Percentiles rank a stretch among this genome's conserved stretches.
These are phyloP conservation scores for Ptychochromis oligacanthus DNA, from an alignment of 2,113 vertebrate genomes.

Conservation along the genomic window DNA sequence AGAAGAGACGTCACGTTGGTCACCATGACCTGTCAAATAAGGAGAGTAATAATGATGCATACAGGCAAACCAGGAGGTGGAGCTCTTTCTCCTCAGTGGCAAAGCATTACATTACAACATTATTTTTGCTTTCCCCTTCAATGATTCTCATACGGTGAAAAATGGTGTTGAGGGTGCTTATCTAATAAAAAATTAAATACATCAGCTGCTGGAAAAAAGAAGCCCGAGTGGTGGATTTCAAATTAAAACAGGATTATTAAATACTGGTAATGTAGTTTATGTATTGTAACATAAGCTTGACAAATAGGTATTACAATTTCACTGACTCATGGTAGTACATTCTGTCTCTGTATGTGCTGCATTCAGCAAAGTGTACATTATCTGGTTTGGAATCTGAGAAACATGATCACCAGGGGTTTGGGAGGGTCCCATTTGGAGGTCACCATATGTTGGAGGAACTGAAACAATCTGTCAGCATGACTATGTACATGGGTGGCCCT, in stretches of 20 bases:
- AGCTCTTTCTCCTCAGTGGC: slow-evolving; percentile 44
- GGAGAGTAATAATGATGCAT: slow-evolving; percentile 17
- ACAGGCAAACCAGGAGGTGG: slow-evolving; percentile 62
- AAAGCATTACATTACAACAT: neutral
- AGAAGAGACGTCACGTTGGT: slow-evolving; percentile 98
- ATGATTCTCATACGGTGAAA: slow-evolving; percentile 6
- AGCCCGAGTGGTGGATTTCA: neutral
- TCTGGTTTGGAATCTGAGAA: slow-evolving; percentile 54
- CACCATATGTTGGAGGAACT: slow-evolving; percentile 71
- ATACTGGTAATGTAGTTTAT: neutral
- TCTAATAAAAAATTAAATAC: slow-evolving; percentile 14
- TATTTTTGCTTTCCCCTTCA: neutral
- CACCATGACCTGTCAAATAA: slow-evolving; percentile 91
- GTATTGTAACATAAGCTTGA: neutral
- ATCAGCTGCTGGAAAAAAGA: neutral
- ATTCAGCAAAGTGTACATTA: slow-evolving; percentile 19
- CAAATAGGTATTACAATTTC: neutral
- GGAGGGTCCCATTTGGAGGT: slow-evolving; percentile 44
- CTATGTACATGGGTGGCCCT: slow-evolving; percentile 61
- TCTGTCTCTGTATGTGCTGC: neutral
- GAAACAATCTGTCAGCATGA: slow-evolving; percentile 62
- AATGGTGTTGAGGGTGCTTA: neutral
- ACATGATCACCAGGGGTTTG: slow-evolving; percentile 41
- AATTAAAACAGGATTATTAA: slow-evolving; percentile 5
- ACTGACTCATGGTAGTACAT: slow-evolving; percentile 2